Percentiles rank a stretch among this genome's conserved stretches.
phyloP scores from a whole-genome alignment of 2,113 vertebrate species.

The Aythya baeri region DNA sequence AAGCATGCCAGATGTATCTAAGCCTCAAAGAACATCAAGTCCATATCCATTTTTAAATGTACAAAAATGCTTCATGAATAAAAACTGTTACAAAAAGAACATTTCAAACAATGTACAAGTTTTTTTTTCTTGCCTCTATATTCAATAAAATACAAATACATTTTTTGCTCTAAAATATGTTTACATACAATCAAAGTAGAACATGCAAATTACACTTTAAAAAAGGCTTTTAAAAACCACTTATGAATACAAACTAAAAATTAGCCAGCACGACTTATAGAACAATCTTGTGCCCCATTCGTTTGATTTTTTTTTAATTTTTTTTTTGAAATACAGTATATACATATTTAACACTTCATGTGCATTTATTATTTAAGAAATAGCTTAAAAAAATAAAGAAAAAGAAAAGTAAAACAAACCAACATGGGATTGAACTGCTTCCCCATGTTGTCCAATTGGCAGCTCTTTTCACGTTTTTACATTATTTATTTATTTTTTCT shows the following conservation, averaged over 20 bases:
- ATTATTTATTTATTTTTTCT: conserved; percentile 48
- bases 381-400: conserved; percentile 82
- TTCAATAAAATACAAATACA: conserved; percentile 98
- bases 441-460: conserved; percentile 76
- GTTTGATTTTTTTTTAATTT: conserved; percentile 74
- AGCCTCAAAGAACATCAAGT: conserved; percentile 86
- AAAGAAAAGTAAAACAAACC: conserved; percentile 75
- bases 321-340: conserved; percentile 85
- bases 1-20: conserved; percentile 95
- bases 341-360: conserved; percentile 92
- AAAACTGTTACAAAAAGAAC: conserved; percentile 99
- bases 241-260: conserved; percentile 99
- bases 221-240: conserved; percentile 98
- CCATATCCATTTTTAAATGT: conserved; percentile 92
- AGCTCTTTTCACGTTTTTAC: conserved; percentile 63
- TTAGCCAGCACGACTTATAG: conserved; percentile 92
- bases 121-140: conserved; percentile 91
- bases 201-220: conserved; percentile 98
- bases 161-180: conserved; percentile 99
- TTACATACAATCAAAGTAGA: conserved; percentile 99
- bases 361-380: conserved; percentile 91
- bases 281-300: conserved; percentile 96
- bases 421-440: conserved; percentile 73
- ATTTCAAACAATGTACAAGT: conserved; percentile 99
- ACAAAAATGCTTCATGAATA: conserved; percentile 99